Evolutionary conservation across 2,888 invertebrate species (phyloP), one percentile per base, ranked within the genome.

Genomic region (Tanypteryx hageni): DNA sequence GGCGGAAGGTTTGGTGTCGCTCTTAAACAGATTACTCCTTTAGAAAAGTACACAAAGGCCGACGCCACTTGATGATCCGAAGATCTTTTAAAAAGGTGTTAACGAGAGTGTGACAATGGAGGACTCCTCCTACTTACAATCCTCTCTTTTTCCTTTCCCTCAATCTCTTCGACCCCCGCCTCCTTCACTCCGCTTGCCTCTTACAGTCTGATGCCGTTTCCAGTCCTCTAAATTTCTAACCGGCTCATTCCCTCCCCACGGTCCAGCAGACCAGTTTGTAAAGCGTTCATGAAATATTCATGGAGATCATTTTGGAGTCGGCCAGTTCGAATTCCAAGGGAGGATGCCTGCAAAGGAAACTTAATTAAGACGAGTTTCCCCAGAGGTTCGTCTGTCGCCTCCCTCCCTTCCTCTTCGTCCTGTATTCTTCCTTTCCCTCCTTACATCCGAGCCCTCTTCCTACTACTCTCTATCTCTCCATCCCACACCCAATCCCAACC

Each of bases 231-330:
- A 89, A 89, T 64, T 64, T 89, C 64, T 83, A 83, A 83, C 31
- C 86, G 86, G 10, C 64, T 68, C 89, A 22, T 89, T 68, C 86
- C 31, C 16, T 13, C 2, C 64, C 59, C 4, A 16, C 22, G 89
- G 89, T 89, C 89, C 89, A 10, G 89, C 89, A 18, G 31, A 8
- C 64, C 64, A n/a, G 31, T 89, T 89, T 64, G 89, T 44, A 64
- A 89, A 89, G 89, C 68, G 64, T 89, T 89, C 89, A 89, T 89
- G 89, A 89, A 89, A 89, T 89, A 89, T 89, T 89, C 89, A 89
- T 89, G 89, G 64, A n/a, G 89, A 89, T 89, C 64, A 89, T 89
- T 89, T 64, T 89, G 89, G 61, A 86, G 86, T 86, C 86, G 86
- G n/a, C 89, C 89, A 89, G 89, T 68, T 68, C 68, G 89, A 44